Percentiles rank a stretch among this genome's conserved stretches.
Evolutionary conservation across 2,888 invertebrate genomes (phyloP).

Genomic region (Pandemis cinnamomeana): DNA sequence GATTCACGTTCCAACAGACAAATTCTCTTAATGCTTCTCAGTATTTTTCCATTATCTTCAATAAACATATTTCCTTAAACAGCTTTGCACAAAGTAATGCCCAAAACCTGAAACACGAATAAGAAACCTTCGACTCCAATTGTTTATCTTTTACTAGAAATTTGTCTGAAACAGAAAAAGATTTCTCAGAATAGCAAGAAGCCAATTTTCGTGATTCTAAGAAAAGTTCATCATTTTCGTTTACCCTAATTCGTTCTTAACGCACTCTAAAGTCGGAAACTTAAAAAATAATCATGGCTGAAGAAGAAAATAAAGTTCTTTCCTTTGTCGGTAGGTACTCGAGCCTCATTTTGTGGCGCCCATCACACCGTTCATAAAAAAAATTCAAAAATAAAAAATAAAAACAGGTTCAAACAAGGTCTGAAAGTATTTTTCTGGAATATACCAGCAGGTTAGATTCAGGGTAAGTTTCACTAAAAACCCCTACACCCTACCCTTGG

Average conservation of each 20-base stretch:
- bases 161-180: neutral
- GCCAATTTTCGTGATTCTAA: neutral
- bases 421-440: too few relatives aligned
- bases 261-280: conserved; percentile 42
- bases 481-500: too few relatives aligned
- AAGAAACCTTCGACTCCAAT: neutral
- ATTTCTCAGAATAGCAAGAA: neutral
- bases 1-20: too few relatives aligned
- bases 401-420: neutral
- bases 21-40: neutral
- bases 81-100: neutral
- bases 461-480: too few relatives aligned
- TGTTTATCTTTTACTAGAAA: neutral
- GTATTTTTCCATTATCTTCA: neutral
- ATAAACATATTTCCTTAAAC: neutral
- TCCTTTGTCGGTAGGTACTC: conserved; percentile 51
- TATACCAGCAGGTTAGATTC: too few relatives aligned
- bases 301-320: conserved; percentile 58
- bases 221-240: neutral
- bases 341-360: conserved; percentile 47
- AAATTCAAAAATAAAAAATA: neutral
- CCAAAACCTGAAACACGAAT: neutral
- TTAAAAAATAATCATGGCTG: conserved; percentile 59
- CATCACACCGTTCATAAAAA: conserved; percentile 52
- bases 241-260: conserved; percentile 30